These are phyloP conservation scores for Synergus itoensis DNA, from an alignment of 2,888 invertebrate species.

Conservation along the genomic window DNA sequence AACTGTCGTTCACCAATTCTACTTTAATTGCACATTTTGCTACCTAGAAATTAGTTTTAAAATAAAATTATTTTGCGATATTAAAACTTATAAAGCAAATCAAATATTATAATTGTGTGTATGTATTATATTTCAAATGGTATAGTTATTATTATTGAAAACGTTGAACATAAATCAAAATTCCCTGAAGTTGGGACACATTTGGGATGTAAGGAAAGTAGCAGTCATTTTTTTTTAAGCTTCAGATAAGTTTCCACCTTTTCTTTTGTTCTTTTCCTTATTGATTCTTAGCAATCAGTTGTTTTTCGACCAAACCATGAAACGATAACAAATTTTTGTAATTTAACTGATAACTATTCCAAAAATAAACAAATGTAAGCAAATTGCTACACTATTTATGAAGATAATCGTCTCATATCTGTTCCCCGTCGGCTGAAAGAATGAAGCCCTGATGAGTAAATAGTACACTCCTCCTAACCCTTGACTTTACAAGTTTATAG, in stretches of 20 bases:
- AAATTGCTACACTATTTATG: conserved; percentile 21
- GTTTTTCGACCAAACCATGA: not conserved
- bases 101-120: no score
- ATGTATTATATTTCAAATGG: no score
- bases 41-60: conserved; percentile 81
- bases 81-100: no score
- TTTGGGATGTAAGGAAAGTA: not conserved
- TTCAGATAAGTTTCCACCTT: not conserved
- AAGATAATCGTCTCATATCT: conserved; percentile 16
- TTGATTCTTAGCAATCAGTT: not conserved
- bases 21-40: conserved; percentile 93
- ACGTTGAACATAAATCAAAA: conserved; percentile 11
- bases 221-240: conserved; percentile 45
- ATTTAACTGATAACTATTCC: not conserved
- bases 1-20: conserved; percentile 93
- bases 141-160: no score
- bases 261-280: not conserved
- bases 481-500: conserved; percentile 27
- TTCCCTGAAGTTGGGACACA: conserved; percentile 8
- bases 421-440: not conserved
- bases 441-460: conserved; percentile 16
- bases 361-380: conserved; percentile 30
- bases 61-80: conserved; percentile 3
- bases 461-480: conserved; percentile 32
- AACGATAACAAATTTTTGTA: not conserved